phyloP scores from a whole-genome alignment of 2,797 vertebrate species.

The Myripristis jacobus region DNA sequence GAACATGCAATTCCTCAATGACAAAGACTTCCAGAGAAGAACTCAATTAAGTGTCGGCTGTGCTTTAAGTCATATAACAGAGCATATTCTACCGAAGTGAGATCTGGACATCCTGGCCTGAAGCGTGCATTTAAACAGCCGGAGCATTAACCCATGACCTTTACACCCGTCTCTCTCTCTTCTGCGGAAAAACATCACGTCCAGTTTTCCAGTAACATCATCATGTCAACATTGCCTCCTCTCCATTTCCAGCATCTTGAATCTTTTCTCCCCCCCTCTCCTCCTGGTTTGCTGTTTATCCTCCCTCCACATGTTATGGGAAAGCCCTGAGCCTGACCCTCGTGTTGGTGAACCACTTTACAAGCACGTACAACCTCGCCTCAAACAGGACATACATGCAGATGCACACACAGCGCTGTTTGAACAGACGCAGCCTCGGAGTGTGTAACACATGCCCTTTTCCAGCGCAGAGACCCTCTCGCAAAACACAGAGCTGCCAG shows the following conservation, averaged over 20 bases:
- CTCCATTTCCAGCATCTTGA: constrained; percentile 1
- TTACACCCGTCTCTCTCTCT: not conserved
- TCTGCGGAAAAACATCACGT: constrained; percentile 5
- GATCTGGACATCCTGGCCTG: not conserved
- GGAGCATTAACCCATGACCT: not conserved
- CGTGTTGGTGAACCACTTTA: constrained; percentile 25
- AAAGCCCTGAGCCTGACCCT: constrained; percentile 39
- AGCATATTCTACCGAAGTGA: not conserved
- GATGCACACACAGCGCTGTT: constrained; percentile 15
- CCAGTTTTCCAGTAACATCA: constrained; percentile 3
- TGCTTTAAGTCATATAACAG: not conserved
- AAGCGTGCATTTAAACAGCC: not conserved
- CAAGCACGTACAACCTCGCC: constrained; percentile 21
- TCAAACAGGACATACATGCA: constrained; percentile 32
- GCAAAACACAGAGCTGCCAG: no score
- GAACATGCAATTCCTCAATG: no score
- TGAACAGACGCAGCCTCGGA: constrained; percentile 7
- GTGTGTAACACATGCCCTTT: constrained; percentile 7
- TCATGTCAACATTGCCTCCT: constrained; percentile 12
- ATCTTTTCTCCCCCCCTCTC: not conserved
- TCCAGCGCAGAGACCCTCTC: not conserved
- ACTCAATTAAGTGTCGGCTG: not conserved
- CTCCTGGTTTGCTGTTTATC: not conserved
- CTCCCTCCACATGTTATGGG: not conserved
- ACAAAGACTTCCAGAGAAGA: not conserved